These are phyloP conservation scores for Agriopis leucophaearia DNA, from an alignment of 2,888 invertebrate species.

Conservation along the genomic window DNA sequence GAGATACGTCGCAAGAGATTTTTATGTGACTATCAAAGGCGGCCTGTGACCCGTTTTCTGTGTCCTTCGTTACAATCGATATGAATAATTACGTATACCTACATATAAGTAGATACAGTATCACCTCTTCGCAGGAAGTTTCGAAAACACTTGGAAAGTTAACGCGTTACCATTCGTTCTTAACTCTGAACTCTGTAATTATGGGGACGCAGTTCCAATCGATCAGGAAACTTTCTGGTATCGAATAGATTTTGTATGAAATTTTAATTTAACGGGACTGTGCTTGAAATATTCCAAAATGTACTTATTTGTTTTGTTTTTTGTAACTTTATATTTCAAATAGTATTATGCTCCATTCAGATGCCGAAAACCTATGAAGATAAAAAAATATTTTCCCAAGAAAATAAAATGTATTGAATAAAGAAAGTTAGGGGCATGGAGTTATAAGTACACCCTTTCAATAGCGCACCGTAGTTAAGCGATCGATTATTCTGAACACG, in stretches of 20 bases:
- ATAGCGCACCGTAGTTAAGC: conserved; percentile 42
- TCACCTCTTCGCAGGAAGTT: conserved; percentile 35
- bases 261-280: conserved; percentile 25
- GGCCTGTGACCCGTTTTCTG: conserved; percentile 64
- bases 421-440: conserved; percentile 15
- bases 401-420: conserved; percentile 14
- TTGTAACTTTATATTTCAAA: background rate
- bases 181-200: conserved; percentile 31
- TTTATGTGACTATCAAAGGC: conserved; percentile 72
- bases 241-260: conserved; percentile 27
- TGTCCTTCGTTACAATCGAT: conserved; percentile 63
- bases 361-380: background rate
- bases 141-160: conserved; percentile 38
- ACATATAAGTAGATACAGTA: conserved; percentile 35
- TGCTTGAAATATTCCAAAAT: background rate
- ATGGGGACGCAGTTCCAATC: conserved; percentile 31
- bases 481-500: conserved; percentile 80
- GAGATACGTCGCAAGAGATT: conserved; percentile 70
- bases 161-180: conserved; percentile 39
- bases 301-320: background rate
- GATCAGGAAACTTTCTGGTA: conserved; percentile 32
- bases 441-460: conserved; percentile 34
- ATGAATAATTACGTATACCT: conserved; percentile 65
- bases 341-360: background rate
- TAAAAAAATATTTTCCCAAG: conserved; percentile 7